Percentiles rank a stretch among this genome's conserved stretches.
phyloP scores from a whole-genome alignment of 2,888 invertebrate genomes.

The Deilephila porcellus region DNA sequence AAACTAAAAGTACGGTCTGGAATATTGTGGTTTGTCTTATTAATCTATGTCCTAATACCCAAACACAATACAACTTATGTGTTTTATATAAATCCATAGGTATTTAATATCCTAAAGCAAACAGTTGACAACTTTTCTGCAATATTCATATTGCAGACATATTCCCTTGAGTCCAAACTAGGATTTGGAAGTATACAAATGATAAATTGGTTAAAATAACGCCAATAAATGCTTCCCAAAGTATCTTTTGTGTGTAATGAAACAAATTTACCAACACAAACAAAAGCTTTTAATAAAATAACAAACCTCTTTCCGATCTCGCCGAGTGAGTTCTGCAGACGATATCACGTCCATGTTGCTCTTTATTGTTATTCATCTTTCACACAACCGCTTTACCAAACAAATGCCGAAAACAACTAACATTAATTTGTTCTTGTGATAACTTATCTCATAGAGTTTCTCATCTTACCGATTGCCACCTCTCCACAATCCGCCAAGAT shows the following conservation, averaged over 20 bases:
- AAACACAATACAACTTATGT: too few species aligned
- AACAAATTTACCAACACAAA: background rate
- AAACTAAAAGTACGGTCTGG: too few species aligned
- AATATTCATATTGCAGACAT: too few species aligned
- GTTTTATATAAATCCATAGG: too few species aligned
- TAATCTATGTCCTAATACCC: too few species aligned
- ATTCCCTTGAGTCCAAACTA: too few species aligned
- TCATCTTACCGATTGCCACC: slow-evolving; percentile 11
- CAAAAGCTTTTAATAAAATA: background rate
- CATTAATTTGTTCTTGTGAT: slow-evolving; percentile 4
- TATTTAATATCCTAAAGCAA: too few species aligned
- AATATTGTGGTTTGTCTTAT: too few species aligned
- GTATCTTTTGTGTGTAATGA: background rate
- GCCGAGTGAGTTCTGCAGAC: slow-evolving; percentile 50
- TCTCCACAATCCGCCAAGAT: slow-evolving; percentile 14
- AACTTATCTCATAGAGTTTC: background rate
- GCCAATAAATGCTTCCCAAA: too few species aligned
- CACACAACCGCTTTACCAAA: background rate
- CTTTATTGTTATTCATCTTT: slow-evolving; percentile 52
- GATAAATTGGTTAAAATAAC: too few species aligned
- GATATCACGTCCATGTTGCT: slow-evolving; percentile 50
- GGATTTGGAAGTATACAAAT: too few species aligned
- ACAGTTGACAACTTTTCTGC: too few species aligned
- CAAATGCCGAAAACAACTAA: slow-evolving; percentile 10
- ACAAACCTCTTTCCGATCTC: slow-evolving; percentile 52